These are phyloP conservation scores for Eurystomus gularis DNA, from an alignment of 2,113 vertebrate genomes.

Conservation along the genomic window DNA sequence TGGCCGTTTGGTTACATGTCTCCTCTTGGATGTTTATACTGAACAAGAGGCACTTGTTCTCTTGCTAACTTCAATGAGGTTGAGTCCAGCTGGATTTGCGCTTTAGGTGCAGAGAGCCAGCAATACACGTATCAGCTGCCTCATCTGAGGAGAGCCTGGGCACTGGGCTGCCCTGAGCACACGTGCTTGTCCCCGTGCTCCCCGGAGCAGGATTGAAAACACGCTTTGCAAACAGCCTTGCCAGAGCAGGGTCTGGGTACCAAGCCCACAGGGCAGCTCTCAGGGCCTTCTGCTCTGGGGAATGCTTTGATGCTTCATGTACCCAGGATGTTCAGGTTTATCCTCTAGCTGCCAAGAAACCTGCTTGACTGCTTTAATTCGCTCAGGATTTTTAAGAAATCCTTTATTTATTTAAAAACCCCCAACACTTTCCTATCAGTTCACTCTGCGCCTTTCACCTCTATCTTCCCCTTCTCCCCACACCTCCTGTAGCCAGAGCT, in stretches of 20 bases:
- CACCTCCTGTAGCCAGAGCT: not conserved
- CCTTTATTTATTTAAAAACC: not conserved
- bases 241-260: not conserved
- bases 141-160: not conserved
- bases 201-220: not conserved
- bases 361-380: conserved; percentile 13
- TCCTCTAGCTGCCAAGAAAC: not conserved
- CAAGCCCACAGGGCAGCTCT: not conserved
- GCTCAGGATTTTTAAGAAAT: not conserved
- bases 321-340: not conserved
- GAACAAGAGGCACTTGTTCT: conserved; percentile 40
- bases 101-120: not conserved
- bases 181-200: not conserved
- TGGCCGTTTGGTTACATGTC: not conserved
- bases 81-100: conserved; percentile 13
- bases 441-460: not conserved
- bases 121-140: not conserved
- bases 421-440: not conserved
- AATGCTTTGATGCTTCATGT: not conserved
- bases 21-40: not conserved
- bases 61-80: not conserved
- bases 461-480: not conserved
- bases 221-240: not conserved
- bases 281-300: not conserved
- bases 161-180: not conserved